These are phyloP conservation scores for Sisor rabdophorus DNA, from an alignment of 2,113 vertebrate genomes.

Conservation along the genomic window DNA sequence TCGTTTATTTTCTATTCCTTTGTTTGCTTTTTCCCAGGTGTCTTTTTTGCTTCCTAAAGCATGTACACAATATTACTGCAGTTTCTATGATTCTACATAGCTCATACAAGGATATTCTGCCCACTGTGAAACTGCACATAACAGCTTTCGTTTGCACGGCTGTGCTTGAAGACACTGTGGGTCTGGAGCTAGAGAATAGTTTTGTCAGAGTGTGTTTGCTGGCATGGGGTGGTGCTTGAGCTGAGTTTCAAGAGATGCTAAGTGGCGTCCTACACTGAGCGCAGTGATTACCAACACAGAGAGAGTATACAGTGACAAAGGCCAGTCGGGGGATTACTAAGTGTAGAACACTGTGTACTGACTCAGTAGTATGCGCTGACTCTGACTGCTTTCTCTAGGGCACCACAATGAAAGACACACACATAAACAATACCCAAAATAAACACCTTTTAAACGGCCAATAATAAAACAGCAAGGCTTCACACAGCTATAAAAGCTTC, in stretches of 20 bases:
- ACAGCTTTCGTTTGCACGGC: not conserved
- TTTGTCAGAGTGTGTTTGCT: not conserved
- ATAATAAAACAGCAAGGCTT: not conserved
- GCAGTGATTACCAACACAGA: slow-evolving; percentile 27
- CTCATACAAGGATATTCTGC: slow-evolving; percentile 6
- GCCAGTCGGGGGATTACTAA: slow-evolving; percentile 32
- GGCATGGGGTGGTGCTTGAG: not conserved
- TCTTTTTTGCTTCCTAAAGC: slow-evolving; percentile 20
- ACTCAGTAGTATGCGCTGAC: slow-evolving; percentile 28
- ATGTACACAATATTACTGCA: slow-evolving; percentile 17
- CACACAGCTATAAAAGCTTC: not conserved
- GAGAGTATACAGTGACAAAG: slow-evolving; percentile 9
- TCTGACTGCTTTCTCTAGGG: slow-evolving; percentile 3
- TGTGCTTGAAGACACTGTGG: not conserved
- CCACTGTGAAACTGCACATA: not conserved
- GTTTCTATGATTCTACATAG: slow-evolving; percentile 9
- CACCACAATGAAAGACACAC: slow-evolving; percentile 3
- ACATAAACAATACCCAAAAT: not conserved
- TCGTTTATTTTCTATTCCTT: slow-evolving; percentile 2
- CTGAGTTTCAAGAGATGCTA: slow-evolving; percentile 19
- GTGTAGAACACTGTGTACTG: slow-evolving; percentile 37
- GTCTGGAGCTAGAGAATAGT: slow-evolving; percentile 1
- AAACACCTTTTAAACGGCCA: not conserved
- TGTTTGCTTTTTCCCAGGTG: slow-evolving; percentile 12
- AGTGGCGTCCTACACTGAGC: not conserved